phyloP scores from a whole-genome alignment of 1,140 invertebrate species.

The Leptinotarsa lineolata region DNA sequence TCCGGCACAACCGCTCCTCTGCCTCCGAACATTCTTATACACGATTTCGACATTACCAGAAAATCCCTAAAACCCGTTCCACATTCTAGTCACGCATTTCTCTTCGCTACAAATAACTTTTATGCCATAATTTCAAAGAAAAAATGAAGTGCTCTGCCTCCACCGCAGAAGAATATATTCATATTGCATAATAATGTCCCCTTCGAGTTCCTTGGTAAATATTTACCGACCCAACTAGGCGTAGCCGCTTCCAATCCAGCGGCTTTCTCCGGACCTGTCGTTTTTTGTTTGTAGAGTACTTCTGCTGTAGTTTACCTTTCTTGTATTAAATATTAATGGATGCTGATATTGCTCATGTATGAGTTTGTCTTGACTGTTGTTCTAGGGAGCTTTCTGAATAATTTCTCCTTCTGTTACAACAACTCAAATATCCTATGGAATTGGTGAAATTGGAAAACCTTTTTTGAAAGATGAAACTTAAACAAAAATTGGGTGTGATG shows the following conservation, averaged over 20 bases:
- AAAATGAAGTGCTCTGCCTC: conserved; percentile 21
- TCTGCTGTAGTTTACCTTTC: conserved; percentile 11
- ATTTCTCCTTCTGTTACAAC: too few relatives aligned
- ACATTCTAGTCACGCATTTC: conserved; percentile 9
- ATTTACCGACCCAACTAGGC: conserved; percentile 38
- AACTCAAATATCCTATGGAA: too few relatives aligned
- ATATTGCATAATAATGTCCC: conserved; percentile 37
- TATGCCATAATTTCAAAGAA: conserved; percentile 24
- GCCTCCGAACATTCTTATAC: conserved; percentile 14
- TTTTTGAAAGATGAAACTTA: too few relatives aligned
- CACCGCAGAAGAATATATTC: conserved; percentile 35
- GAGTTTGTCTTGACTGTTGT: neutral
- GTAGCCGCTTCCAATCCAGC: conserved; percentile 36
- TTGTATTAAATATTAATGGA: conserved; percentile 38
- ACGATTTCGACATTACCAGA: conserved; percentile 21
- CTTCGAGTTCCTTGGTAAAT: conserved; percentile 31
- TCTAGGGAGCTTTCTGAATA: too few relatives aligned
- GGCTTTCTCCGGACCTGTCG: neutral
- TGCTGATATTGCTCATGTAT: conserved; percentile 15
- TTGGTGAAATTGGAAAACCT: too few relatives aligned
- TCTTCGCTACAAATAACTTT: conserved; percentile 17
- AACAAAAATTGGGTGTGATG: too few relatives aligned
- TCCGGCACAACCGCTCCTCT: neutral
- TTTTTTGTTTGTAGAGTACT: conserved; percentile 33
- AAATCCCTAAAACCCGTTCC: conserved; percentile 17